A percentile compares a stretch with the other conserved stretches of the same genome.
Conservation (phyloP, 2,113 vertebrate species). For the Nematolebias whitei region DNA sequence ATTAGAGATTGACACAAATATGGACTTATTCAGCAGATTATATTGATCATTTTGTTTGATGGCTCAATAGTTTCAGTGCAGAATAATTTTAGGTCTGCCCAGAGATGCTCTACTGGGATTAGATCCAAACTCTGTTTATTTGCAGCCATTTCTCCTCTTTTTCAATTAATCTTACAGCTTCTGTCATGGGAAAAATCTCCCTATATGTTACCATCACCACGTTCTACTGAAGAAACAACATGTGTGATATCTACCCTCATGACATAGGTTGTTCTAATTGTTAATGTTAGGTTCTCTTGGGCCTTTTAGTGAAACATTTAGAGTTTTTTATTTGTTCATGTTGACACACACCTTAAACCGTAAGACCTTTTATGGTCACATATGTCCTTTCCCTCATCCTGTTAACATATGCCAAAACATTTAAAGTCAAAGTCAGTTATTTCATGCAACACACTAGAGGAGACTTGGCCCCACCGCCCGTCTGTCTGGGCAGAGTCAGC, state of each 20-base stretch:
- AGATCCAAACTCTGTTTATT: no score
- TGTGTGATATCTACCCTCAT: neutral
- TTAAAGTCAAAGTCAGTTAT: neutral
- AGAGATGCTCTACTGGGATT: neutral
- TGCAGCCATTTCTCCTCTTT: no score
- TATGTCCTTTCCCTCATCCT: neutral
- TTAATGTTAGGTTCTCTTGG: neutral
- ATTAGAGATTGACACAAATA: neutral
- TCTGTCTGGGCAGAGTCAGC: conserved; percentile 89
- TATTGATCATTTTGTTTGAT: no score
- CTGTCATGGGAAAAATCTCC: no score
- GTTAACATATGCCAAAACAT: neutral
- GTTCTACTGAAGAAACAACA: no score
- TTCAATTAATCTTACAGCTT: no score
- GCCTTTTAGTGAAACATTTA: neutral
- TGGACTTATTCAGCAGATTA: no score
- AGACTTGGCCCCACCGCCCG: conserved; percentile 84
- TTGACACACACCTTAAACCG: neutral
- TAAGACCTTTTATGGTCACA: neutral
- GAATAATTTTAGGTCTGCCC: no score
- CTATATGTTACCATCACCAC: no score
- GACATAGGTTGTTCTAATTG: no score
- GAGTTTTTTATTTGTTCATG: neutral
- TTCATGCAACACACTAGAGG: conserved; percentile 83
- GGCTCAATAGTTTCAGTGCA: no score